These are phyloP conservation scores for Mohoua ochrocephala DNA, from an alignment of 2,113 vertebrate genomes.

Conservation along the genomic window DNA sequence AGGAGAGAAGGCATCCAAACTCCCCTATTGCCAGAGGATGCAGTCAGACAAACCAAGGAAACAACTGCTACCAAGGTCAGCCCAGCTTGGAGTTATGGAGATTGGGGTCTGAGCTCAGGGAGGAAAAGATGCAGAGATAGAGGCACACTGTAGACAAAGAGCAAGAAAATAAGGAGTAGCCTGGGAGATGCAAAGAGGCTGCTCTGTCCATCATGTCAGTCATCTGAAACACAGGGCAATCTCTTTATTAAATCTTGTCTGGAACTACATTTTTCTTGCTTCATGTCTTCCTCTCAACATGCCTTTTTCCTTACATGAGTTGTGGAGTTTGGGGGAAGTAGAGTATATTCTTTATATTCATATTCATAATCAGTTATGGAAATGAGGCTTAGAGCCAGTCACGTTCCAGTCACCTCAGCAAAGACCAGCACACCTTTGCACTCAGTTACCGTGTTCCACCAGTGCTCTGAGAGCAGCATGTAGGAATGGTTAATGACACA, in stretches of 20 bases:
- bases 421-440: not conserved
- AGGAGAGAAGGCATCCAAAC: not conserved
- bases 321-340: not conserved
- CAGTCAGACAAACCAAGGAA: not conserved
- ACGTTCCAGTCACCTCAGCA: not conserved
- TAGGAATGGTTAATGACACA: not conserved
- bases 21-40: not conserved
- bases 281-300: not conserved
- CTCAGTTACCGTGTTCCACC: not conserved
- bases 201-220: not conserved
- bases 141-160: not conserved
- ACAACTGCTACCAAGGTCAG: not conserved
- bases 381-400: not conserved
- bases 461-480: not conserved
- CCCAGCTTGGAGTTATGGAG: not conserved
- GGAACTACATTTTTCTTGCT: not conserved
- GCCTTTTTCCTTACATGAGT: not conserved
- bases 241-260: not conserved
- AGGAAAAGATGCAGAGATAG: not conserved
- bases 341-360: not conserved
- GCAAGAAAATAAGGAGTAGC: not conserved
- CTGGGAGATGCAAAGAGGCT: not conserved
- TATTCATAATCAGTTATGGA: not conserved
- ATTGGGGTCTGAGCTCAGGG: not conserved
- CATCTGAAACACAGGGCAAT: not conserved